Evolutionary conservation across 2,888 invertebrate species (phyloP).

Genomic region (Monopis laevigella): DNA sequence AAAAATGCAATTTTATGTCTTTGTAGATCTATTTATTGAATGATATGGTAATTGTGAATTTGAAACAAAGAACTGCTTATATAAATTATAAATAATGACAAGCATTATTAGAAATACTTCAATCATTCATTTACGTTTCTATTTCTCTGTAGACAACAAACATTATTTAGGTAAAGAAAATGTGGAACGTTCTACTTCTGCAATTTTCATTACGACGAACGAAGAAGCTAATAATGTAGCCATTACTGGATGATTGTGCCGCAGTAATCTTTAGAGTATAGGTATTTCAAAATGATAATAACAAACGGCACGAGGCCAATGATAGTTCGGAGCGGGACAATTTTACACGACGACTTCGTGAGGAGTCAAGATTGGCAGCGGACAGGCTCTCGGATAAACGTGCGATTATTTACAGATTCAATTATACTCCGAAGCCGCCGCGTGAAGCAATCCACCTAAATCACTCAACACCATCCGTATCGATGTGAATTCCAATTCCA

Average conservation of each 20-base stretch:
- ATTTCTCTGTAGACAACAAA: too few relatives aligned
- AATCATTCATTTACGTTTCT: not conserved
- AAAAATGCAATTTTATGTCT: too few relatives aligned
- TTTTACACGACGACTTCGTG: slow-evolving; percentile 27
- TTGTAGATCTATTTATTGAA: too few relatives aligned
- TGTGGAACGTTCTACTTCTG: slow-evolving; percentile 3
- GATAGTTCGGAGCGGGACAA: slow-evolving; percentile 27
- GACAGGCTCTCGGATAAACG: slow-evolving; percentile 7
- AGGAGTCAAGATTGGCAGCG: slow-evolving; percentile 37
- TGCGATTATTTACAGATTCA: slow-evolving; percentile 29
- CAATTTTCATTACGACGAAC: slow-evolving; percentile 1
- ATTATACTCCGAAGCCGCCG: slow-evolving; percentile 40
- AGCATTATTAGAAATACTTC: too few relatives aligned
- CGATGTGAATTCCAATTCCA: slow-evolving; percentile 10
- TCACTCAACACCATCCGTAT: slow-evolving; percentile 14
- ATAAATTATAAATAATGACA: too few relatives aligned
- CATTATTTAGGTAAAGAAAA: not conserved
- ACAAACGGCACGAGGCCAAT: slow-evolving; percentile 10
- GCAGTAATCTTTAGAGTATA: slow-evolving; percentile 2
- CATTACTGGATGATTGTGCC: slow-evolving; percentile 6
- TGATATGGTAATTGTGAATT: too few relatives aligned
- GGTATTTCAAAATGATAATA: slow-evolving; percentile 9
- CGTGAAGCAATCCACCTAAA: slow-evolving; percentile 22
- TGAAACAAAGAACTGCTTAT: too few relatives aligned
- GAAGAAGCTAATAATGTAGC: slow-evolving; percentile 1